Base-by-base conservation (phyloP, 2,888 invertebrate species). In the Dorcus hopei region DNA sequence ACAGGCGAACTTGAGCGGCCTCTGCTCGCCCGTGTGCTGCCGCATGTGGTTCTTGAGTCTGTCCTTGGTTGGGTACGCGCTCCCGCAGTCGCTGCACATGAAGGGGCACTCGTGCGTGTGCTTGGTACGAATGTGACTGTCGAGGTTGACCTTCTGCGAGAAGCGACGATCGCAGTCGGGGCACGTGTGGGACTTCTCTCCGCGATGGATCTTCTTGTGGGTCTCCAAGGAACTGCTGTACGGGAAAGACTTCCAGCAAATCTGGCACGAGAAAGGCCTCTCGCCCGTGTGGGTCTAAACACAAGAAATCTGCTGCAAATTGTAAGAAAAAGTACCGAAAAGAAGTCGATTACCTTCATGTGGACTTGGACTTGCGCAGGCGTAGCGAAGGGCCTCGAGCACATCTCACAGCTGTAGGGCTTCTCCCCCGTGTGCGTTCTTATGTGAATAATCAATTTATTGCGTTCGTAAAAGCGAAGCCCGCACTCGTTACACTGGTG, bases 21-120 rank as follows among this genome's bases (percentile, higher is more conserved):
- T 65, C 52, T 66, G 69, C 57, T 73, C 71, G 3, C 73, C 73
- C 19, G 71, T 70, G 58, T 73, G 73, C 16, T 66, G 67, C 38
- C 72, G 62, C 5, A 59, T 61, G 49, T 73, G 73, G 42, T 65
- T 68, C 56, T 72, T 68, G 9, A 73, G 59, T 52, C 71, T 68
- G 43, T 67, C 67, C 59, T 67, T 66, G 2, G 68, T 68, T 0
- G 70, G 66, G 59, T 61, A 72, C 0, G 69, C 64, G 49, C 68
- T 64, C 3, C 69, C 69, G 59, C 73, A 73, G 23, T 67, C 63
- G 50, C 64, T 69, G 52, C 73, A 73, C 65, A 70, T 68, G 49
- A 68, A 72, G n/a, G 72, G 72, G 48, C 70, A 68, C 55, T 72
- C 72, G 33, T 66, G 67, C 3, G 71, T 70, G 54, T 72, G 72